Base-by-base conservation (phyloP, 2,113 vertebrate species). In the Nicator chloris region DNA sequence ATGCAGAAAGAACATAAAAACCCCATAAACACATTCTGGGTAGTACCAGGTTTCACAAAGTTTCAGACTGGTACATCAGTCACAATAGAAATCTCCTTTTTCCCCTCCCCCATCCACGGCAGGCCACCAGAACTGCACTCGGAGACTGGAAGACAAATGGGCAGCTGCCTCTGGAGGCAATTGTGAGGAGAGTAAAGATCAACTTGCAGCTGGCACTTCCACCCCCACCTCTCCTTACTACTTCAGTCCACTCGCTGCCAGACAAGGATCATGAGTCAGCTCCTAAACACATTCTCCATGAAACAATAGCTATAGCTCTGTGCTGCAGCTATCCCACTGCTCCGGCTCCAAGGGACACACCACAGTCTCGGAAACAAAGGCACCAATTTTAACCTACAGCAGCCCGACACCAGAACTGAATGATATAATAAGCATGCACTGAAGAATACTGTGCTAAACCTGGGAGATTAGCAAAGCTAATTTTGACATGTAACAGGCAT, bases 241-340 rank as follows among this genome's bases (percentile, higher is more conserved):
- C 93, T 94, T 94, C 68, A 96, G 95, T 95, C 89, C 83, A 93
- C 95, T 92, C 56, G 22, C 91, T 90, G 92, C 71, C 92, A 94
- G 94, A 93, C 94, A 88, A 82, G 90, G 96, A 94, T 92, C 96
- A 92, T 86, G 96, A 96, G 96, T 97, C 95, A 97, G 96, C 95
- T 96, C 94, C 94, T 88, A 84, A 95, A 86, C 88, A 89, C 68
- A 96, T 91, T 96, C 88, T 79, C 73, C 30, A 57, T 40, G 78
- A 61, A 81, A 92, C 70, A 94, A 97, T 80, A 45, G 92, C 88
- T 60, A 33, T 2, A 90, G 96, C 93, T 91, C 91, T 39, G 45
- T 21, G 44, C 89, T 53, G 45, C 85, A 92, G 86, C 45, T 40
- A n/a, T 30, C 82, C 66, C 23, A 31, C 84, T 54, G 54, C 87